Percentiles rank a stretch among this genome's conserved stretches.
phyloP scores from a whole-genome alignment of 2,797 vertebrate genomes.

The Betta splendens region DNA sequence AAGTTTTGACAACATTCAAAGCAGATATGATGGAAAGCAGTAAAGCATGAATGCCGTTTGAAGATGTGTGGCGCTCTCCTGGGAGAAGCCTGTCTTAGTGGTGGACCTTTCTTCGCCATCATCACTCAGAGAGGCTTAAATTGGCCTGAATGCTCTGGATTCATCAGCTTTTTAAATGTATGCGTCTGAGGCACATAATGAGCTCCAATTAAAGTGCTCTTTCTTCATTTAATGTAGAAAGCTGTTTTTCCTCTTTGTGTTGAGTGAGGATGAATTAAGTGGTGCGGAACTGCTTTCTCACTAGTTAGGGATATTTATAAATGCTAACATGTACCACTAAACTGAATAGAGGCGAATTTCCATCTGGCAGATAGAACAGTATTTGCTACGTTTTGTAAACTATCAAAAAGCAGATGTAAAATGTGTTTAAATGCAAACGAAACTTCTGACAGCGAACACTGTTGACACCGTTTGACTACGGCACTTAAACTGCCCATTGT shows the following conservation, averaged over 20 bases:
- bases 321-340: constrained; percentile 13
- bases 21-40: constrained; percentile 73
- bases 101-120: constrained; percentile 62
- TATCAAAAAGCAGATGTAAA: constrained; percentile 23
- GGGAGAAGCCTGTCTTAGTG: constrained; percentile 64
- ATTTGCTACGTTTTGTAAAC: constrained; percentile 26
- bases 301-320: constrained; percentile 4
- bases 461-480: constrained; percentile 57
- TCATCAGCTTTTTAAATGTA: constrained; percentile 68
- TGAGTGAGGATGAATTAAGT: constrained; percentile 10
- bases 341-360: constrained; percentile 7
- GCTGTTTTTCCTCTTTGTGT: constrained; percentile 38
- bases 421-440: constrained; percentile 49
- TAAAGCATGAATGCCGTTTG: constrained; percentile 70
- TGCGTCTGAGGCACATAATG: constrained; percentile 67
- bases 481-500: constrained; percentile 61
- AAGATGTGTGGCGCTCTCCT: constrained; percentile 67
- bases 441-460: constrained; percentile 26
- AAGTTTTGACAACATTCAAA: constrained; percentile 77
- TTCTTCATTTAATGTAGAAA: constrained; percentile 46
- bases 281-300: constrained; percentile 3
- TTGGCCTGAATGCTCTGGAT: constrained; percentile 73
- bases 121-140: constrained; percentile 66
- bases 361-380: neutral
- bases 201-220: constrained; percentile 73